These are phyloP conservation scores for Drosophila kanapiae DNA, from an alignment of 1,140 invertebrate species.

Conservation along the genomic window DNA sequence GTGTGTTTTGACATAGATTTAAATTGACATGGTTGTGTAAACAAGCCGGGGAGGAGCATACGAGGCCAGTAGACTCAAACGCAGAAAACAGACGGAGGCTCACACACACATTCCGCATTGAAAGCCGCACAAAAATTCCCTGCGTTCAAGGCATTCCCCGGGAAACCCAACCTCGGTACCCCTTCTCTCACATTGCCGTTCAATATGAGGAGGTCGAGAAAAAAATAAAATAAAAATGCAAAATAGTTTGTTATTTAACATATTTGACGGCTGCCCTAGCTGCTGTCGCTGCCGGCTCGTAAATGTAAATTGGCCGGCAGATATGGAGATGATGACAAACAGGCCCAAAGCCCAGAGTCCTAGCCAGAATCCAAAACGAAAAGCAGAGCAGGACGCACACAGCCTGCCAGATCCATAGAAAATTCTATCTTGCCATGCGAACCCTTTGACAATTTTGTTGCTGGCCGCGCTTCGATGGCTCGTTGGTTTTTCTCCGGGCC, in stretches of 20 bases:
- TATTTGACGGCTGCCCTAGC: slow-evolving; percentile 67
- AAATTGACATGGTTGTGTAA: slow-evolving; percentile 79
- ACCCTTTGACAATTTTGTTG: slow-evolving; percentile 72
- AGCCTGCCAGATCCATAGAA: slow-evolving; percentile 10
- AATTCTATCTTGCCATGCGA: slow-evolving; percentile 26
- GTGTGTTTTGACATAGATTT: slow-evolving; percentile 84
- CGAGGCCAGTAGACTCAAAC: slow-evolving; percentile 7
- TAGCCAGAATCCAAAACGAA: slow-evolving; percentile 13
- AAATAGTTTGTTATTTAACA: slow-evolving; percentile 83
- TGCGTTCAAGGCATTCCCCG: slow-evolving; percentile 66
- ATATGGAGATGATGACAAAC: slow-evolving; percentile 71
- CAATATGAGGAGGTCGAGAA: slow-evolving; percentile 13
- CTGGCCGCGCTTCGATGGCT: slow-evolving; percentile 50
- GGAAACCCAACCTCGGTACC: slow-evolving; percentile 5
- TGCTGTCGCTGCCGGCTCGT: slow-evolving; percentile 39
- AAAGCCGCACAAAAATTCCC: slow-evolving; percentile 63
- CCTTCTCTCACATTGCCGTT: slow-evolving; percentile 2
- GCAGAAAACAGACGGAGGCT: slow-evolving; percentile 19
- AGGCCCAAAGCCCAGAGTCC: slow-evolving; percentile 33
- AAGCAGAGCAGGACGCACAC: slow-evolving; percentile 8
- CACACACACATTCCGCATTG: slow-evolving; percentile 51
- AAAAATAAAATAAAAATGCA: slow-evolving; percentile 76
- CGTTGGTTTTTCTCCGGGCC: slow-evolving; percentile 44
- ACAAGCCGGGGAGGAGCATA: slow-evolving; percentile 45
- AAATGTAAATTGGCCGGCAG: slow-evolving; percentile 74